A percentile compares a stretch with the other conserved stretches of the same genome.
Conservation (phyloP, 2,113 vertebrate species). For the Salvator merianae region DNA sequence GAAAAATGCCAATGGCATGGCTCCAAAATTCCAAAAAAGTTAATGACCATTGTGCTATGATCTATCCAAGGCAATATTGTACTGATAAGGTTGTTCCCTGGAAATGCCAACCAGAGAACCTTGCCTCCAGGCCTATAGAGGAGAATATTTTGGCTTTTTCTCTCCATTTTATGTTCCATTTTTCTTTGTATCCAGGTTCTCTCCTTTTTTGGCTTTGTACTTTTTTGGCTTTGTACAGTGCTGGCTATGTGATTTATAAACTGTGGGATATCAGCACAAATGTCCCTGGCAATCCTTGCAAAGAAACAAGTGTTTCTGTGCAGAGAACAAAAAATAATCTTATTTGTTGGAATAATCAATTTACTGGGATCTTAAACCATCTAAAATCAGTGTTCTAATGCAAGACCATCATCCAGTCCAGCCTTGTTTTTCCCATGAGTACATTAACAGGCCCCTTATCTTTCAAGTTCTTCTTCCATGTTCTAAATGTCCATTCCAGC, state of each 20-base stretch:
- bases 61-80: neutral
- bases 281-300: neutral
- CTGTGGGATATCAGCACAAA: neutral
- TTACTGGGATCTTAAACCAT: neutral
- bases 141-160: neutral
- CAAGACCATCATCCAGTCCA: no score
- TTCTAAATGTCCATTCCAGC: no score
- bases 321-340: neutral
- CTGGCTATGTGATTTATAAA: neutral
- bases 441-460: no score
- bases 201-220: neutral
- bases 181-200: neutral
- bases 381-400: no score
- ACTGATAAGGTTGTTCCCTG: neutral
- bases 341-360: neutral
- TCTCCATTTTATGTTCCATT: neutral
- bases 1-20: no score
- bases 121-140: neutral
- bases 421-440: no score
- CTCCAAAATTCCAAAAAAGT: no score
- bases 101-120: neutral
- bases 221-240: neutral
- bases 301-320: neutral
- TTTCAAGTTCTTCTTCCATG: no score
- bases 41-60: neutral